Evolutionary conservation across 2,113 vertebrate species (phyloP).

Genomic region (Bos indicus): DNA sequence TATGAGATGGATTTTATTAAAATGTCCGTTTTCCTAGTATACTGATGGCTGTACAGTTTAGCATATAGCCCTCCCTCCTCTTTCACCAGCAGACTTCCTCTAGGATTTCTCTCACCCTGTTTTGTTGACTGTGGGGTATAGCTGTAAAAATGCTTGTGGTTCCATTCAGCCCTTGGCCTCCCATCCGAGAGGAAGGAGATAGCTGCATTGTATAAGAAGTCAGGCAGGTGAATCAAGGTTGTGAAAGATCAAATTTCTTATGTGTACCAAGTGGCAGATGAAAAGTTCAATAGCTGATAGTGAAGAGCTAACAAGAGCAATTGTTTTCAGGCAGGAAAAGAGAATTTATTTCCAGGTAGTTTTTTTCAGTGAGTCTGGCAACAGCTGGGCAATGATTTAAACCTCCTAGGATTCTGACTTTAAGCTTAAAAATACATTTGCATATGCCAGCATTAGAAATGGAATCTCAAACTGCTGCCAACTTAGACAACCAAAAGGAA

Average conservation of each 20-base stretch:
- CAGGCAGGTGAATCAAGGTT: not conserved
- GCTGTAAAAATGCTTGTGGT: not conserved
- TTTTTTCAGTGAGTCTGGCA: constrained; percentile 61
- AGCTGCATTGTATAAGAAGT: not conserved
- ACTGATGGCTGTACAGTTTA: not conserved
- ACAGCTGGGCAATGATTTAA: constrained; percentile 74
- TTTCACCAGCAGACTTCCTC: not conserved
- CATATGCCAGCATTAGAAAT: constrained; percentile 71
- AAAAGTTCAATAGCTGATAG: not conserved
- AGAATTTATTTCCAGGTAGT: constrained; percentile 22
- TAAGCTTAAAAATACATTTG: constrained; percentile 73
- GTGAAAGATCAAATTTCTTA: not conserved
- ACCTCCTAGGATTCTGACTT: constrained; percentile 64
- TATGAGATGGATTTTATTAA: not conserved
- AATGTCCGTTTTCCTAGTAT: not conserved
- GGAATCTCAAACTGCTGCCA: constrained; percentile 62
- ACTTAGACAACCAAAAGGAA: constrained; percentile 74
- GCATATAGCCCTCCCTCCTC: not conserved
- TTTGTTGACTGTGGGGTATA: not conserved
- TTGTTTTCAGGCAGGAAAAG: constrained; percentile 32
- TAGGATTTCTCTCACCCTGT: not conserved
- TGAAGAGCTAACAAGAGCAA: not conserved
- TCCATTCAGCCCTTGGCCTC: not conserved
- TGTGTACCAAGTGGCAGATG: not conserved
- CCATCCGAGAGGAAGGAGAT: not conserved